A percentile compares a stretch with the other conserved stretches of the same genome.
phyloP scores from a whole-genome alignment of 2,888 invertebrate genomes.

The Nasonia oneida region DNA sequence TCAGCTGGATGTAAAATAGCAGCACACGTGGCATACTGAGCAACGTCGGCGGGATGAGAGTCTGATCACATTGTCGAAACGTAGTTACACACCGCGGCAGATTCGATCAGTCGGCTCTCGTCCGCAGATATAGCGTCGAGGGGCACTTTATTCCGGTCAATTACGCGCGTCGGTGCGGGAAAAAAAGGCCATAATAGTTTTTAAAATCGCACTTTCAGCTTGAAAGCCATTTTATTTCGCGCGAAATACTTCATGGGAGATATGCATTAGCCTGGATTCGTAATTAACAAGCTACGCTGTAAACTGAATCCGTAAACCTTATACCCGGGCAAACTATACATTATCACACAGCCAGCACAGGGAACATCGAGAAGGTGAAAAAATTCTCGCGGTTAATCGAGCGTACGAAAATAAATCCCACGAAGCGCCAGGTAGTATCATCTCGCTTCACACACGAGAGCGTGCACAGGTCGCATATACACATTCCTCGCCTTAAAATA shows the following conservation, averaged over 20 bases:
- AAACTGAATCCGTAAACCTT: too few species aligned
- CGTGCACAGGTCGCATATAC: neutral
- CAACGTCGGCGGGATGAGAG: neutral
- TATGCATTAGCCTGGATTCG: too few species aligned
- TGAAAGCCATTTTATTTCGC: neutral
- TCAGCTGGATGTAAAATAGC: too few species aligned
- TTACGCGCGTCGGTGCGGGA: neutral
- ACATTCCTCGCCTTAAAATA: neutral
- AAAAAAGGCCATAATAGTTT: neutral
- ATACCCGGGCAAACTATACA: neutral
- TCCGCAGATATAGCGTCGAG: neutral
- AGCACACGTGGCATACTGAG: too few species aligned
- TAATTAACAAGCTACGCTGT: too few species aligned
- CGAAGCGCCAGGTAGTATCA: neutral
- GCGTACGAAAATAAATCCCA: neutral
- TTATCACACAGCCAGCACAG: neutral
- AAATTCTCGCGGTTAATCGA: neutral
- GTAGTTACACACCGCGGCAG: slow-evolving; percentile 1
- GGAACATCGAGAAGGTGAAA: neutral
- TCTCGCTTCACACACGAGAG: neutral
- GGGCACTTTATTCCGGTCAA: slow-evolving; percentile 6
- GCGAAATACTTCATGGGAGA: too few species aligned
- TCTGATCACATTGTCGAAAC: neutral
- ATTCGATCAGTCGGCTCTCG: neutral
- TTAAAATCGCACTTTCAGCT: neutral